Conservation (phyloP, 2,888 invertebrate genomes). For the Drosophila pullipes region DNA sequence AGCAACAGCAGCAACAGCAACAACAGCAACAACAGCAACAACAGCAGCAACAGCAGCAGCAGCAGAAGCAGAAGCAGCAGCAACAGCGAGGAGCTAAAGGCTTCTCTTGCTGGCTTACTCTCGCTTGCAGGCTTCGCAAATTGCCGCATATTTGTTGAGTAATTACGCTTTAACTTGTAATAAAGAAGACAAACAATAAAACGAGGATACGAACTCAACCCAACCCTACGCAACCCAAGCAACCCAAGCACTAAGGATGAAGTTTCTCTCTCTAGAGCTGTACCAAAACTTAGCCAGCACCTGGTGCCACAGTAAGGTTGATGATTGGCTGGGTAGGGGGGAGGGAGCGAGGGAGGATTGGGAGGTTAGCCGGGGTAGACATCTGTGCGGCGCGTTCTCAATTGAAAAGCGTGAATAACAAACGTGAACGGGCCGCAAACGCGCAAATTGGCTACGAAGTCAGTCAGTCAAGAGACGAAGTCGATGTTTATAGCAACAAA, state of each 20-base stretch:
- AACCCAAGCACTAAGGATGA: slow-evolving; percentile 20
- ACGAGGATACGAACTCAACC: slow-evolving; percentile 61
- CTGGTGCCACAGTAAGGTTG: background rate
- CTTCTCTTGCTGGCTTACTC: slow-evolving; percentile 10
- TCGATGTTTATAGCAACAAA: slow-evolving; percentile 26
- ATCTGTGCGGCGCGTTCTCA: slow-evolving; percentile 77
- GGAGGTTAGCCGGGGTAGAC: slow-evolving; percentile 20
- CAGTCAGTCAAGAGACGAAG: slow-evolving; percentile 57
- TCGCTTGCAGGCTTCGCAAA: slow-evolving; percentile 64
- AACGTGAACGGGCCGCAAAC: slow-evolving; percentile 72
- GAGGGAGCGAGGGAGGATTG: background rate
- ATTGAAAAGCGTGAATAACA: slow-evolving; percentile 80
- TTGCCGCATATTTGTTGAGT: slow-evolving; percentile 81
- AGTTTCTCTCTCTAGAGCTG: background rate
- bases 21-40: background rate
- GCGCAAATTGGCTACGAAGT: slow-evolving; percentile 75
- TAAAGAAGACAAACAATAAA: slow-evolving; percentile 84
- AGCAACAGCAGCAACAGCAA: slow-evolving; percentile 18
- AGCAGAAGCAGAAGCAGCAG: slow-evolving; percentile 1
- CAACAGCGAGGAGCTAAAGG: slow-evolving; percentile 1
- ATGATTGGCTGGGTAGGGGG: background rate
- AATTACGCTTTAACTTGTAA: slow-evolving; percentile 83
- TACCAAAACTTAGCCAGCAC: slow-evolving; percentile 16
- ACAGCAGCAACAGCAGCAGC: background rate
- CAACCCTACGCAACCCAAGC: background rate